A percentile compares a stretch with the other conserved stretches of the same genome.
Conservation (phyloP, 2,888 invertebrate species). For the Blera fallax region DNA sequence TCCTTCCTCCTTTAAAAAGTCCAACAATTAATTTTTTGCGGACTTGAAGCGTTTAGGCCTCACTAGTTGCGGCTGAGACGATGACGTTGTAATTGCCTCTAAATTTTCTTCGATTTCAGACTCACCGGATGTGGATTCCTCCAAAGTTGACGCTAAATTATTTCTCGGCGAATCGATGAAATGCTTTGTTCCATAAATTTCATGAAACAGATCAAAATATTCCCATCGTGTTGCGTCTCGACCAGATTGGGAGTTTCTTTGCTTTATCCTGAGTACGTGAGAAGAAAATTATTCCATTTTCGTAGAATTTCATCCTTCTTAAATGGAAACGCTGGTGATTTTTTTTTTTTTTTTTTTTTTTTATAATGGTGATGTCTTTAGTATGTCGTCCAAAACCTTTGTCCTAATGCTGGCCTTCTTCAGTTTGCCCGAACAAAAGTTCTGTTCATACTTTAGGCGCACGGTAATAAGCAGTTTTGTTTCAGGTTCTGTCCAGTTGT, state of each 20-base stretch:
- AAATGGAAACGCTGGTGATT: neutral
- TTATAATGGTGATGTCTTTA: neutral
- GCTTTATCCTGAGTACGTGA: neutral
- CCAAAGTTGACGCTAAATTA: neutral
- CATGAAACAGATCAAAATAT: neutral
- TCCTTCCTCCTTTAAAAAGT: no score
- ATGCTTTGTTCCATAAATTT: neutral
- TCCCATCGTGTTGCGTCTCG: neutral
- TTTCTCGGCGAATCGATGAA: neutral
- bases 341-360: no score
- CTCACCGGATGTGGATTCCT: neutral
- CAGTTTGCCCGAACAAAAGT: neutral
- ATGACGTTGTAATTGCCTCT: neutral
- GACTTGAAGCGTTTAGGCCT: neutral
- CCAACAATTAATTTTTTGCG: neutral
- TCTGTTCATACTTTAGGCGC: neutral
- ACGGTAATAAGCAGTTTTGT: neutral
- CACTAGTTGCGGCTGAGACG: neutral
- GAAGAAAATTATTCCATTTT: neutral
- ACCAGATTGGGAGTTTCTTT: neutral
- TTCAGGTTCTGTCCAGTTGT: neutral
- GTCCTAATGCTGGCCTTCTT: neutral
- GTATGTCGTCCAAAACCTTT: neutral
- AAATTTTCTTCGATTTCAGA: neutral
- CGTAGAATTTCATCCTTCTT: neutral